Conservation (phyloP, 2,797 vertebrate species). For the Malurus leucopterus region DNA sequence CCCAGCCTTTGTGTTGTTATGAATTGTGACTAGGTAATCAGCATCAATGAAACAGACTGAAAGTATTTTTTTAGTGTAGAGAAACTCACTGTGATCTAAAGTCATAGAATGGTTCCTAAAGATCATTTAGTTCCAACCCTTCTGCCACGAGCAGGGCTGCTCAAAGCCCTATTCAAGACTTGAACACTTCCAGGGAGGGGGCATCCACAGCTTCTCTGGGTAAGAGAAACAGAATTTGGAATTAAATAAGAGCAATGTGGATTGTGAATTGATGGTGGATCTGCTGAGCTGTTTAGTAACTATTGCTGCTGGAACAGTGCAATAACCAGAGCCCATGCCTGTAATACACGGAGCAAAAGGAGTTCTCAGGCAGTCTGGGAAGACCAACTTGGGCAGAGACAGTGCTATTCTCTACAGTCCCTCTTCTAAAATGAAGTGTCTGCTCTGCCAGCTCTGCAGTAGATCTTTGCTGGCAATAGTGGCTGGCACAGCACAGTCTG, state of each 20-base stretch:
- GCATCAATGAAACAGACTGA: neutral
- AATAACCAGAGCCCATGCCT: neutral
- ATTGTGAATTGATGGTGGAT: neutral
- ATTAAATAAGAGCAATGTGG: neutral
- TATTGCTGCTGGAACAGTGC: neutral
- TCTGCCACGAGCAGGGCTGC: neutral
- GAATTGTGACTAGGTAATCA: conserved; percentile 13
- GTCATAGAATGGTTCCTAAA: neutral
- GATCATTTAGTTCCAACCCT: neutral
- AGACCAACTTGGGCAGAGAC: neutral
- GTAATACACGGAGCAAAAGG: neutral
- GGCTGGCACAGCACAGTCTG: neutral
- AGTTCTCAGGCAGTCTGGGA: neutral
- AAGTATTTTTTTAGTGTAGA: neutral
- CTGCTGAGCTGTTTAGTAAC: neutral
- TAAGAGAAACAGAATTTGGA: neutral
- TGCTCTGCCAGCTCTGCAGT: neutral
- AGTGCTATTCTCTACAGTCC: neutral
- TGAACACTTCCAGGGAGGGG: neutral
- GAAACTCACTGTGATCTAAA: neutral
- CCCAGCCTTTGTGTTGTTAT: neutral
- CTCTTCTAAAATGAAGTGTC: neutral
- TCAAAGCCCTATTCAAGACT: neutral
- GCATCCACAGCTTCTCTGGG: neutral
- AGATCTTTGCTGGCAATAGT: neutral